Evolutionary conservation across 2,797 vertebrate species (phyloP), one percentile per base, ranked within the genome.

Genomic region (Rhadinocentrus ornatus): DNA sequence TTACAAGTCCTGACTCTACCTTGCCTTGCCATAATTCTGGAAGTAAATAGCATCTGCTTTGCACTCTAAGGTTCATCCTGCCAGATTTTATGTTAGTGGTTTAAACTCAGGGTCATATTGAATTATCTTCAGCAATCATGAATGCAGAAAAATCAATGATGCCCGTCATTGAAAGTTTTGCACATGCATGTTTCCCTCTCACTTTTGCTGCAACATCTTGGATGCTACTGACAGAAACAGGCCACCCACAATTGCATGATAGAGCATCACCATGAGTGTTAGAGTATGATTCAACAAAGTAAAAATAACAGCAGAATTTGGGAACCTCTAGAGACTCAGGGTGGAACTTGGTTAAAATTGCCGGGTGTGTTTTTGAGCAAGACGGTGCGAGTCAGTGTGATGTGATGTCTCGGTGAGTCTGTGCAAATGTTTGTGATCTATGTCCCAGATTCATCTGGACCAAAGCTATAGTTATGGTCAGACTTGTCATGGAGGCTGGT

Each of bases 301-400:
- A 93, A 92, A 94, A 94, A 95, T 93, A 94, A 93, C 87, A 75
- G 73, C 74, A 81, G 81, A 81, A 87, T 86, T 89, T 84, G 78
- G 73, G 82, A 86, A 85, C 69, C 88, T 90, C 86, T 75, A 73
- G 91, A 84, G 91, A 91, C 84, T 86, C 70, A 86, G 93, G 94
- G 92, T 91, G 94, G 93, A 86, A 92, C 93, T 62, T 37, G 68
- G 62, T 69, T 85, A 66, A 94, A 95, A 94, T 94, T 94, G 89
- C 93, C 87, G 93, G 93, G 89, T 94, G 85, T 88, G 81, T 88
- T 85, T 88, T 80, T 78, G 62, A 86, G 73, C 73, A 58, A 78
- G 76, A 78, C 69, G 67, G 80, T 50, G 74, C 67, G 70, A 67
- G 68, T 64, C 9, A 12, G 54, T 54, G 77, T 61, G 55, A 82